Percentiles rank a stretch among this genome's conserved stretches.
phyloP scores from a whole-genome alignment of 2,888 invertebrate species.

The Furcula furcula region DNA sequence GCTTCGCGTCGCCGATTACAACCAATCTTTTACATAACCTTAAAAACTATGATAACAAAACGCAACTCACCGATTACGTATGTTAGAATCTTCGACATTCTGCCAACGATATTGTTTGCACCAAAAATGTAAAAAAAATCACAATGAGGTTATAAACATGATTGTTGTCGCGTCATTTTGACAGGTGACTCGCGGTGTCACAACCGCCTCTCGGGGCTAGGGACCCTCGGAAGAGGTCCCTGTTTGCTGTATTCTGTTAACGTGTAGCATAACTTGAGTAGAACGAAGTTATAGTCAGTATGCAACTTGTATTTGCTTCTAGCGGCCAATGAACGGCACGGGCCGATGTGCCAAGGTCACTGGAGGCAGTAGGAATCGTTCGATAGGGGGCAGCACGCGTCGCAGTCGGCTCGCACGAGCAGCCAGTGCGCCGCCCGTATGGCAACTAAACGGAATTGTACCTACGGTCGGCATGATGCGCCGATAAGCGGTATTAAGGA shows the following conservation, averaged over 20 bases:
- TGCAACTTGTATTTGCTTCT: constrained; percentile 60
- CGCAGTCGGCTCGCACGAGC: constrained; percentile 49
- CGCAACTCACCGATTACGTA: constrained; percentile 60
- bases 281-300: constrained; percentile 43
- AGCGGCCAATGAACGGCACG: constrained; percentile 75
- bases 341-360: constrained; percentile 70
- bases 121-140: constrained; percentile 42
- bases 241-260: constrained; percentile 36
- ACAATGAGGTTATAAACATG: constrained; percentile 61
- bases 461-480: constrained; percentile 57
- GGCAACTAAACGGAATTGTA: constrained; percentile 67
- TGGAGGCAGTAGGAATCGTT: constrained; percentile 46
- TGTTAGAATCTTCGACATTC: constrained; percentile 56
- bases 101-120: constrained; percentile 52
- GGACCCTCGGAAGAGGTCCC: constrained; percentile 46
- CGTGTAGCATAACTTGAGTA: constrained; percentile 66
- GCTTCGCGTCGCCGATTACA: constrained; percentile 46
- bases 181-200: constrained; percentile 66
- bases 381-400: constrained; percentile 60
- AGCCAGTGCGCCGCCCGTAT: constrained; percentile 67
- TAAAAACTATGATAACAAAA: constrained; percentile 38
- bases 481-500: constrained; percentile 76
- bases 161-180: constrained; percentile 69
- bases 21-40: constrained; percentile 64
- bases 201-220: constrained; percentile 49